Conservation (phyloP, 35 echinoderm and acorn worm species). For the Anneissia japonica region DNA sequence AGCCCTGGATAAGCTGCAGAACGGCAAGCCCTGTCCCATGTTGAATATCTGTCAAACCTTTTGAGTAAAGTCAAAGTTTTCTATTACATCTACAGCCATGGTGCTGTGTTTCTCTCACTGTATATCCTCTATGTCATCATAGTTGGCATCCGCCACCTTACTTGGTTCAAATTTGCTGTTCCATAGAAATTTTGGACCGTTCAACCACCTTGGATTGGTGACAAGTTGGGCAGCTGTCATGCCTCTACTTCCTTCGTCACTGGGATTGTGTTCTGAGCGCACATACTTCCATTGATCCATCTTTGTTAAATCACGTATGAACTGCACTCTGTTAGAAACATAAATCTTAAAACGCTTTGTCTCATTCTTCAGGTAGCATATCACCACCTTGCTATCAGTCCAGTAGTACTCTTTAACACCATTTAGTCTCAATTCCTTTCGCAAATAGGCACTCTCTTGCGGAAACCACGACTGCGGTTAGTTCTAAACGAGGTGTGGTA, state of each 20-base stretch:
- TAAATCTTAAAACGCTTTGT: conserved; percentile 45
- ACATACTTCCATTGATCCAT: conserved; percentile 58
- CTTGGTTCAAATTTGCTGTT: background rate
- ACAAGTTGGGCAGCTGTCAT: conserved; percentile 13
- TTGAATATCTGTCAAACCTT: no score
- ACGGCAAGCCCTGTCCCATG: no score
- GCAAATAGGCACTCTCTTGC: background rate
- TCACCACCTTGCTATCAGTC: background rate
- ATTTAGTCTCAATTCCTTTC: background rate
- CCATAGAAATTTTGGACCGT: conserved; percentile 49
- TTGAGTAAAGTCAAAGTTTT: no score
- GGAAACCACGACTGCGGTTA: background rate
- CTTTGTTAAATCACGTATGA: conserved; percentile 38
- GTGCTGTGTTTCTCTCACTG: no score
- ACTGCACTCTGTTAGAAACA: conserved; percentile 54
- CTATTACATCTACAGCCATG: no score
- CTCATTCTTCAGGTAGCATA: background rate
- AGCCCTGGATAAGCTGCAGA: no score
- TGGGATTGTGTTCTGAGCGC: conserved; percentile 38
- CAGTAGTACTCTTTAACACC: conserved; percentile 1
- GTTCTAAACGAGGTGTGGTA: background rate
- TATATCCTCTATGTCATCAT: no score
- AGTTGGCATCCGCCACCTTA: background rate
- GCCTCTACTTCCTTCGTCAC: conserved; percentile 57
- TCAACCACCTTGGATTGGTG: conserved; percentile 14